These are phyloP conservation scores for Caenorhabditis plicata DNA, from an alignment of 2,888 invertebrate species.

Conservation along the genomic window DNA sequence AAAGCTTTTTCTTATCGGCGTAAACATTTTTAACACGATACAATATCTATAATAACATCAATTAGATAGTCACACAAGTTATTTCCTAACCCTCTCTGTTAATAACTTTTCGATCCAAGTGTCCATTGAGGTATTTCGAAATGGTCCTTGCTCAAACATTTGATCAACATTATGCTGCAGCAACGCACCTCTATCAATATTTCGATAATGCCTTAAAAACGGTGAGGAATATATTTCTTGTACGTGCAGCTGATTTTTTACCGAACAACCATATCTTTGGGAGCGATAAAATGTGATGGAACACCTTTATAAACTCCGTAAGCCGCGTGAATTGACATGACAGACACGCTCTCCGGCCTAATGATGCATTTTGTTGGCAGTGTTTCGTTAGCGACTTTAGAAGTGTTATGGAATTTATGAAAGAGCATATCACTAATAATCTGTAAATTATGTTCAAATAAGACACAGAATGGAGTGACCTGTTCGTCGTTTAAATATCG, in stretches of 20 bases:
- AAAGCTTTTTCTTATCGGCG: too few species aligned
- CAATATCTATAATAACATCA: not conserved
- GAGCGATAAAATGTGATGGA: not conserved
- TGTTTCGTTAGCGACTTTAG: conserved; percentile 1
- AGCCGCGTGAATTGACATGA: conserved; percentile 3
- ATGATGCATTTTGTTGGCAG: conserved; percentile 10
- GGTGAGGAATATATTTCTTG: too few species aligned
- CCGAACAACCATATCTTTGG: conserved; percentile 3
- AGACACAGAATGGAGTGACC: too few species aligned
- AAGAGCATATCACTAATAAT: conserved; percentile 7
- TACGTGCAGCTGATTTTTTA: not conserved
- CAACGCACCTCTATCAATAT: not conserved
- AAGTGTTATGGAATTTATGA: conserved; percentile 9
- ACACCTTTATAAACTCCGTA: conserved; percentile 4
- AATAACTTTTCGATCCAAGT: conserved; percentile 4
- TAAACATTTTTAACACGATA: conserved; percentile 8
- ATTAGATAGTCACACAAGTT: not conserved
- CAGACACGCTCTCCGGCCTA: conserved; percentile 10
- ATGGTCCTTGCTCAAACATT: not conserved
- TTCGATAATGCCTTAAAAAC: conserved; percentile 6
- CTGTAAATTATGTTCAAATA: too few species aligned
- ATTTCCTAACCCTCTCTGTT: not conserved
- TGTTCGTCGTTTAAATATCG: conserved; percentile 8
- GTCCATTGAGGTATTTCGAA: not conserved
- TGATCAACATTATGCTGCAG: not conserved